Percentiles rank a stretch among this genome's conserved stretches.
Evolutionary conservation across 30 jellyfish, hydroid and myxozoan species (phyloP).

Genomic region (Turritopsis rubra): DNA sequence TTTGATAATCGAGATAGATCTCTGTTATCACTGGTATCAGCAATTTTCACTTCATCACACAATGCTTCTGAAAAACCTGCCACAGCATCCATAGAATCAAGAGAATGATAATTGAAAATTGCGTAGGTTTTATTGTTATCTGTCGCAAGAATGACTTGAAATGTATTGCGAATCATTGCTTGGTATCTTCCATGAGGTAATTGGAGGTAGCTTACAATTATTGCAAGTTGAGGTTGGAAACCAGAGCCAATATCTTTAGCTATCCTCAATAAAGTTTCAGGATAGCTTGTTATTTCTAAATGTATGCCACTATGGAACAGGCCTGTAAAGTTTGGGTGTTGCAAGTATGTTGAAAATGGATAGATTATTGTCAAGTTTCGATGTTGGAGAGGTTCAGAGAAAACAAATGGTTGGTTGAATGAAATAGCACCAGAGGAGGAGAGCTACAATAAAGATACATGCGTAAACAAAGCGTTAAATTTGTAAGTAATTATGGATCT

Average conservation of each 20-base stretch:
- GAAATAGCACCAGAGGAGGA: not conserved
- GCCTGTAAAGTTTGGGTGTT: not conserved
- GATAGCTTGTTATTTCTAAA: not conserved
- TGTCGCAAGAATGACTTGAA: conserved; percentile 24
- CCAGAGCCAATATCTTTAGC: not conserved
- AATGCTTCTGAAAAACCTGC: not conserved
- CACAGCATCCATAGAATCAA: not conserved
- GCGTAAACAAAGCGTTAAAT: too few relatives aligned
- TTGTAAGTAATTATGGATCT: too few relatives aligned
- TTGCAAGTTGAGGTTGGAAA: not conserved
- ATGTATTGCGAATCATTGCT: not conserved
- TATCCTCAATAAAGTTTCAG: not conserved
- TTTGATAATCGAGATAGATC: not conserved
- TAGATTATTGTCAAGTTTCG: not conserved
- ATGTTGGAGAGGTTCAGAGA: not conserved
- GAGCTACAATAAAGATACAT: not conserved
- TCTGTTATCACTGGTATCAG: not conserved
- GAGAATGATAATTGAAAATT: conserved; percentile 14
- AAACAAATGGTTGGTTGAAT: not conserved
- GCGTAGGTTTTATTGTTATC: conserved; percentile 10
- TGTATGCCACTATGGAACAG: not conserved
- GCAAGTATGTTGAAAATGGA: not conserved
- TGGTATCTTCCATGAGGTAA: not conserved
- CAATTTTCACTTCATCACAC: not conserved
- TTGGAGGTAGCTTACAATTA: not conserved